phyloP scores from a whole-genome alignment of 2,888 invertebrate genomes.

The Drosophila anomalata region DNA sequence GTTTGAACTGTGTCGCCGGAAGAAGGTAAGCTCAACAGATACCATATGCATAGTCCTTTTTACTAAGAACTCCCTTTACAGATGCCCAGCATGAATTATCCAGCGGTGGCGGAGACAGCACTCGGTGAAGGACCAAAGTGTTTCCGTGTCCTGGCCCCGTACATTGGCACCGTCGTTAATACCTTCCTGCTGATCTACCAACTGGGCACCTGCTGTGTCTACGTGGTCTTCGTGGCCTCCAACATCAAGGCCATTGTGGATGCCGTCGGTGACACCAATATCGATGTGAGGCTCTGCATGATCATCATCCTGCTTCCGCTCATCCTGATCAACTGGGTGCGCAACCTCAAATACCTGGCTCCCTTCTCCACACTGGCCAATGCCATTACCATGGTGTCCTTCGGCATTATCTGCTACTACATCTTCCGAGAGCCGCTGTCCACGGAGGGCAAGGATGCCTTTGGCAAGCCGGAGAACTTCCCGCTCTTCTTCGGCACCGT shows the following conservation, averaged over 20 bases:
- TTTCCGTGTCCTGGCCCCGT: conserved; percentile 87
- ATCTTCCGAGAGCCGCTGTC: conserved; percentile 90
- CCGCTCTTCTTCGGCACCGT: conserved; percentile 98
- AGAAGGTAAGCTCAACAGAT: conserved; percentile 74
- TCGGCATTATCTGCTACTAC: conserved; percentile 94
- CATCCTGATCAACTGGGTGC: conserved; percentile 90
- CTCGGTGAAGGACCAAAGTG: conserved; percentile 90
- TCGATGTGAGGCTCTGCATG: conserved; percentile 88
- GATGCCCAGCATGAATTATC: conserved; percentile 90
- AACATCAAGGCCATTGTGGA: conserved; percentile 90
- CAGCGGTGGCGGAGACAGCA: conserved; percentile 91
- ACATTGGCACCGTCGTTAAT: conserved; percentile 89
- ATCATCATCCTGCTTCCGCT: conserved; percentile 89
- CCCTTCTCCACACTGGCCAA: conserved; percentile 96
- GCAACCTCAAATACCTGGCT: conserved; percentile 93
- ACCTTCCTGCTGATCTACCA: conserved; percentile 93
- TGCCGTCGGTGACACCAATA: conserved; percentile 84
- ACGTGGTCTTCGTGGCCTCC: conserved; percentile 95
- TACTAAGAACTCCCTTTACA: conserved; percentile 19
- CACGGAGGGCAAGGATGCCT: conserved; percentile 86
- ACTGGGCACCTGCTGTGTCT: conserved; percentile 97
- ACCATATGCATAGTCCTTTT: neutral
- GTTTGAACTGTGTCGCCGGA: conserved; percentile 86
- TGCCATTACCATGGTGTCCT: conserved; percentile 91
- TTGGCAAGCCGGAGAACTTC: conserved; percentile 88